Percentiles rank a stretch among this genome's conserved stretches.
These are phyloP conservation scores for Cecidostiba fungosa DNA, from an alignment of 2,888 invertebrate species.

Conservation along the genomic window DNA sequence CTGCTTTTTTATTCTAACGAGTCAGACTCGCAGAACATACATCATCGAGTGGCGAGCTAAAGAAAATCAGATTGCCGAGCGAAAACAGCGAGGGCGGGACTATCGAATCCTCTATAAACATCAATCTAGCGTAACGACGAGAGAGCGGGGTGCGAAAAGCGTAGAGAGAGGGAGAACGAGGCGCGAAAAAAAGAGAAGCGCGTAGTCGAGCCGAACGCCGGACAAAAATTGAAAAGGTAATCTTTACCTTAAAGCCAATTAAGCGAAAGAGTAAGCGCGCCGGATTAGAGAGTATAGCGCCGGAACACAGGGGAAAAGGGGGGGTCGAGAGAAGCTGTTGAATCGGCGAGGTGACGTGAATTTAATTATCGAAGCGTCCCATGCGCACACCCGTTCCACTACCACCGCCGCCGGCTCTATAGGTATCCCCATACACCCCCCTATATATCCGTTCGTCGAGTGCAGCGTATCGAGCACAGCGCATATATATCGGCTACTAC, in stretches of 20 bases:
- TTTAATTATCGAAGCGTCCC: conserved; percentile 68
- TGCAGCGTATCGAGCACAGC: conserved; percentile 36
- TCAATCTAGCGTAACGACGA: conserved; percentile 18
- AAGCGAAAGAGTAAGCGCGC: conserved; percentile 65
- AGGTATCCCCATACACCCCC: neutral
- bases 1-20: neutral
- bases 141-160: conserved; percentile 10
- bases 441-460: neutral
- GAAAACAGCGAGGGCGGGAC: neutral
- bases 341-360: conserved; percentile 68
- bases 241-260: conserved; percentile 65
- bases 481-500: conserved; percentile 48
- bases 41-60: neutral
- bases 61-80: neutral
- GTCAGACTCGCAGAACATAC: neutral
- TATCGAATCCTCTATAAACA: conserved; percentile 39
- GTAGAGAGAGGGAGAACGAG: conserved; percentile 7
- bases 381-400: conserved; percentile 24
- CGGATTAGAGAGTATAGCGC: conserved; percentile 52
- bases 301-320: neutral
- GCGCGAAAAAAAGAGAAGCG: conserved; percentile 20
- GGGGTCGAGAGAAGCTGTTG: conserved; percentile 60
- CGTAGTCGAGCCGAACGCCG: conserved; percentile 8
- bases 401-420: neutral
- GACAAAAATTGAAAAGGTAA: conserved; percentile 64